These are phyloP conservation scores for Encarsia formosa DNA, from an alignment of 2,888 invertebrate genomes.

Conservation along the genomic window DNA sequence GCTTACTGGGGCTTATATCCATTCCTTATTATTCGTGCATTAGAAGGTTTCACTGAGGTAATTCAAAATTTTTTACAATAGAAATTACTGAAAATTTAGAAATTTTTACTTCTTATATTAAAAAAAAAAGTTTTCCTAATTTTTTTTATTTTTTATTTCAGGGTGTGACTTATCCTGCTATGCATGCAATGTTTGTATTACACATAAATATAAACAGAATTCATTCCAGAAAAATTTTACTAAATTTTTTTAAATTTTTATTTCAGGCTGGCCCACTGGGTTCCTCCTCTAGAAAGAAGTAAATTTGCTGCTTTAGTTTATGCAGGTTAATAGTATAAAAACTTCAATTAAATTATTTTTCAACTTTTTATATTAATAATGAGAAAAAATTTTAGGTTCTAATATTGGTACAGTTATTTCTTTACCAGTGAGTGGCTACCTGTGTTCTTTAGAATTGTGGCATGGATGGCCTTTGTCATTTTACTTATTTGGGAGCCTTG, in stretches of 20 bases:
- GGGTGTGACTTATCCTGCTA: slow-evolving; percentile 89
- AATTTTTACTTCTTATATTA: slow-evolving; percentile 4
- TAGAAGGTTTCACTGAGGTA: slow-evolving; percentile 81
- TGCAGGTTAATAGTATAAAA: slow-evolving; percentile 57
- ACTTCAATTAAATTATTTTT: not conserved
- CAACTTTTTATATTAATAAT: not conserved
- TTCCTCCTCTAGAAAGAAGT: slow-evolving; percentile 85
- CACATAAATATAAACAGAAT: too few species aligned
- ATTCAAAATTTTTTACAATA: not conserved
- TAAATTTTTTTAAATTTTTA: too few species aligned
- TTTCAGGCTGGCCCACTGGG: slow-evolving; percentile 89
- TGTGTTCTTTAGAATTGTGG: slow-evolving; percentile 70
- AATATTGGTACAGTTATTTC: slow-evolving; percentile 89
- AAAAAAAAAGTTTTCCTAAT: not conserved
- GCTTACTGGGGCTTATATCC: slow-evolving; percentile 62
- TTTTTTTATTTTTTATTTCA: slow-evolving; percentile 36
- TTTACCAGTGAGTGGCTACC: slow-evolving; percentile 76
- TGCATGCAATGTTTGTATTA: slow-evolving; percentile 94
- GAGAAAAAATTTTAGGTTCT: slow-evolving; percentile 60
- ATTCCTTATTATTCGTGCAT: slow-evolving; percentile 69
- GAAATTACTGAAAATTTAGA: not conserved
- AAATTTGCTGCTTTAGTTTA: slow-evolving; percentile 85
- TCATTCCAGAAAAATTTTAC: too few species aligned
- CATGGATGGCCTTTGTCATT: slow-evolving; percentile 88
- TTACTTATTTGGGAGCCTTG: slow-evolving; percentile 76